Evolutionary conservation across 2,113 vertebrate species (phyloP), one percentile per base, ranked within the genome.

Genomic region (Pelecanus crispus): DNA sequence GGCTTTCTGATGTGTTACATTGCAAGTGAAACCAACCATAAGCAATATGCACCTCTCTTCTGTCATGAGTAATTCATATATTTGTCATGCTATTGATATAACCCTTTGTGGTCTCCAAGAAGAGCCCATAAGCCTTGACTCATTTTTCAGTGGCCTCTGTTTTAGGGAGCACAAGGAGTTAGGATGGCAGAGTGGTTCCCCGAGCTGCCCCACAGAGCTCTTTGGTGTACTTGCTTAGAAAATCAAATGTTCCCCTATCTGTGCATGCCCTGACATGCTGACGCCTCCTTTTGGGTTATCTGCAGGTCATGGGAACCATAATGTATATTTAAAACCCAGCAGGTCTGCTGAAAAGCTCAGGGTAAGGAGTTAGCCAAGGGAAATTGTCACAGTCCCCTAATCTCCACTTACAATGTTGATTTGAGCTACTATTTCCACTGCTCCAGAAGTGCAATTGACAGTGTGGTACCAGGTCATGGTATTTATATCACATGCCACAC

Each of bases 201-300:
- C 19, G 53, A 24, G 36, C 45, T 74, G 36, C 58, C 67, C 75
- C 47, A 44, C 24, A 5, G 20, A 38, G 13, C 40, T 28, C n/a
- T 58, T 38, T 3, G 34, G 28, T 56, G 53, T 58, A 7, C 66
- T 63, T 50, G 81, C 36, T 87, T 75, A 58, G 40, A 34, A 88
- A 84, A 65, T n/a, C 38, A 79, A 73, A 88, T 70, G 28, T 62
- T 85, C 42, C 70, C 68, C 86, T 59, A 52, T 88, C 90, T 59
- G 75, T 67, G 42, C 58, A 52, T 58, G 38, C 56, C 74, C 92
- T 92, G 74, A 91, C 56, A 61, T 13, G 61, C 78, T 89, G 88
- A 77, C 38, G 6, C 81, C 87, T 97, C 52, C 38, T 75, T 42
- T 68, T 72, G 97, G 95, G 95, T 97, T 96, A 97, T 97, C 97